Conservation (phyloP, 2,113 vertebrate genomes). For the Dermatemys mawii region DNA sequence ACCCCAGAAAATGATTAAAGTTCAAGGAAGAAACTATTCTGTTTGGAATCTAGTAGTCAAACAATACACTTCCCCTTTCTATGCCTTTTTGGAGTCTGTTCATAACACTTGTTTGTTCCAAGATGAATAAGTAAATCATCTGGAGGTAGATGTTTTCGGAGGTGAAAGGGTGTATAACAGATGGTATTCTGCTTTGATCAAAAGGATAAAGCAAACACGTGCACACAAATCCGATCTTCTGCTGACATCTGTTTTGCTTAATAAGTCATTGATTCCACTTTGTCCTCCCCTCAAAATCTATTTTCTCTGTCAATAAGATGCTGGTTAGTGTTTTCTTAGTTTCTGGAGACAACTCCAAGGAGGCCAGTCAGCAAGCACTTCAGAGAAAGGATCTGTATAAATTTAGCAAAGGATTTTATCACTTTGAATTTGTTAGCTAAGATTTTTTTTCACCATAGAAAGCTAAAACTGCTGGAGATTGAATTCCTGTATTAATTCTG, state of each 20-base stretch:
- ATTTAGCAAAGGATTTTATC: fast-evolving
- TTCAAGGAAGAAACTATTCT: background rate
- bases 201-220: background rate
- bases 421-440: background rate
- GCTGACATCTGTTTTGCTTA: constrained; percentile 30
- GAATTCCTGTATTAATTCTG: background rate
- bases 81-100: background rate
- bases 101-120: fast-evolving
- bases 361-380: background rate
- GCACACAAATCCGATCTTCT: background rate
- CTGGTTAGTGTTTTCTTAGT: background rate
- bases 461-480: background rate
- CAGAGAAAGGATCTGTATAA: background rate
- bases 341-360: background rate
- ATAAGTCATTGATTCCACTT: background rate
- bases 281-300: background rate
- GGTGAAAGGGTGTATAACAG: background rate
- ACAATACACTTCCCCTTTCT: background rate
- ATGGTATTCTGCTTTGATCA: constrained; percentile 16
- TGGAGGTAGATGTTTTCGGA: background rate
- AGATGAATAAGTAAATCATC: background rate
- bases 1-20: background rate
- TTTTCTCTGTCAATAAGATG: background rate
- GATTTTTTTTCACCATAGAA: background rate
- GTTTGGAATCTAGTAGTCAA: background rate